Conservation (phyloP, 2,113 vertebrate genomes). For the Blennius ocellaris region DNA sequence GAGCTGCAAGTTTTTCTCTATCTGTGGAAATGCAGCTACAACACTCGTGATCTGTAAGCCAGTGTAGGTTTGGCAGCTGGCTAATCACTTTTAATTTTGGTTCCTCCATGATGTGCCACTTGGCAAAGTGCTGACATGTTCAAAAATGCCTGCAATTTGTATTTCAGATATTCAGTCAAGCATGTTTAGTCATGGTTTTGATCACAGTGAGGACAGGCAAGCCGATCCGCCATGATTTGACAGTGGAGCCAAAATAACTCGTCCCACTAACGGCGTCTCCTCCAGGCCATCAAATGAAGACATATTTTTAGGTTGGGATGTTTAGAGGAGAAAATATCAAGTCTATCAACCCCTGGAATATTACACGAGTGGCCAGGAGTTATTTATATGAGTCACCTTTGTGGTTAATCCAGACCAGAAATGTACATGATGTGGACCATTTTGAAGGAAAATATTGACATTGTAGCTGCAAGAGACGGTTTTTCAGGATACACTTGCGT, state of each 20-base stretch:
- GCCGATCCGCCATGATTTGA: slow-evolving; percentile 7
- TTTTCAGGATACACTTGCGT: background rate
- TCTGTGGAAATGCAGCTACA: background rate
- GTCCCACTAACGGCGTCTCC: background rate
- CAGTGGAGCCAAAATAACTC: slow-evolving; percentile 22
- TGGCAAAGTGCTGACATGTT: background rate
- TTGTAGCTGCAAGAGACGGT: background rate
- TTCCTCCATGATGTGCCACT: slow-evolving; percentile 7
- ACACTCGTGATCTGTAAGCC: background rate
- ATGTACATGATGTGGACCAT: background rate
- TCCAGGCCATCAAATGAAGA: background rate
- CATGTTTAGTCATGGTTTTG: slow-evolving; percentile 44
- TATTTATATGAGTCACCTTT: background rate
- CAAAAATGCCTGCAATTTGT: slow-evolving; percentile 3
- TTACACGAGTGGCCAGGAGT: background rate
- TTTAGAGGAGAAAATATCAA: slow-evolving; percentile 8
- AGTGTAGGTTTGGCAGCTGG: background rate
- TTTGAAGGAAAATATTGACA: background rate
- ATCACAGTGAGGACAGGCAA: slow-evolving; percentile 25
- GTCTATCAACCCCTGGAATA: background rate
- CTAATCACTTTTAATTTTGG: background rate
- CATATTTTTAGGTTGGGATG: slow-evolving; percentile 27
- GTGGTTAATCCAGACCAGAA: background rate
- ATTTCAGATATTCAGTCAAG: slow-evolving; percentile 36
- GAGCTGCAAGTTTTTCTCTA: background rate